Evolutionary conservation across 2,888 invertebrate species (phyloP), one percentile per base, ranked within the genome.

Genomic region (Labia minor): DNA sequence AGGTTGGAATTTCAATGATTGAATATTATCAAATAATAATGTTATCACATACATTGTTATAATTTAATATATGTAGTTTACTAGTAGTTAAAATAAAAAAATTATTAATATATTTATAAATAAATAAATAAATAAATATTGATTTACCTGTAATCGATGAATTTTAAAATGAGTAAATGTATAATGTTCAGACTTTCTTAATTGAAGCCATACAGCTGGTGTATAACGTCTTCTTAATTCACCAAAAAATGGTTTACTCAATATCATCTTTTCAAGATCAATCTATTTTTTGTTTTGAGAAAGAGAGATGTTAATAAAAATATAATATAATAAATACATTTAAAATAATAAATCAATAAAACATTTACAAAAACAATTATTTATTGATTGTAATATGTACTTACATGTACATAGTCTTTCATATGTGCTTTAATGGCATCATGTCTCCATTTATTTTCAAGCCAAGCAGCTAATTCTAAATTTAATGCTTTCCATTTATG

Each of bases 241-340:
- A 0, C 90, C 90, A 74, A 88, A 90, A 77, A 90, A 91, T 0
- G 92, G 92, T 75, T 90, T 90, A 0, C 88, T 86, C 89, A 92
- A 90, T 72, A 88, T 88, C 91, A 92, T 91, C 76, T 88, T 89
- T 65, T 85, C 85, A 71, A 92, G 83, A 75, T 92, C 90, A 67
- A 90, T 86, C 81, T 90, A 79, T n/a, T n/a, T n/a, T n/a, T n/a
- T 8, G n/a, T n/a, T n/a, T n/a, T n/a, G n/a, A n/a, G n/a, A 72
- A 71, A 70, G 19, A 18, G 11, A 10, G 11, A 10, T 14, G 62
- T 14, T 62, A 10, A 18, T 14, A 62, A 62, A 10, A 10, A 63
- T 21, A 33, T 61, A 14, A 21, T 1, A 21, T 1, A 61, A 2
- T 18, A 26, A 62, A 62, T 66, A 0, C 6, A 33, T n/a, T n/a